Conservation (phyloP, 2,797 vertebrate species). For the Atherinosoma microstoma region DNA sequence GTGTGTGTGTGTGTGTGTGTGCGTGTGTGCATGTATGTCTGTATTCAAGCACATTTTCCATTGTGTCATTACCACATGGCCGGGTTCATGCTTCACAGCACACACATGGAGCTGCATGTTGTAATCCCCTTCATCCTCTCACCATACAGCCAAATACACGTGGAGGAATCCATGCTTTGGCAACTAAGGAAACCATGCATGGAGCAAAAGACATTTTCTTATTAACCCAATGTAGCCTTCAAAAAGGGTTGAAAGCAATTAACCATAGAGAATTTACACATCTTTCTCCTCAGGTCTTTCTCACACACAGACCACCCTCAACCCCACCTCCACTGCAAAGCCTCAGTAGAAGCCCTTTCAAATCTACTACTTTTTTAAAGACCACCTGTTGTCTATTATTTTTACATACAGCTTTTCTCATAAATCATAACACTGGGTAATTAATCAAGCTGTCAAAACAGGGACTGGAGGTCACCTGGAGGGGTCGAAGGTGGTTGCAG, state of each 20-base stretch:
- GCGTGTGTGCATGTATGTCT: slow-evolving; percentile 49
- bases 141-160: slow-evolving; percentile 62
- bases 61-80: slow-evolving; percentile 81
- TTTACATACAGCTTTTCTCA: slow-evolving; percentile 99
- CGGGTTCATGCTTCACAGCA: slow-evolving; percentile 75
- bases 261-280: slow-evolving; percentile 74
- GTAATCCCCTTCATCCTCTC: slow-evolving; percentile 80
- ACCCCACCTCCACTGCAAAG: slow-evolving; percentile 68
- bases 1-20: slow-evolving; percentile 74
- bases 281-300: slow-evolving; percentile 50
- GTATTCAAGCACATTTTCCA: slow-evolving; percentile 73
- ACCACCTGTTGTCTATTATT: slow-evolving; percentile 99
- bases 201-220: slow-evolving; percentile 76
- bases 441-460: slow-evolving; percentile 99
- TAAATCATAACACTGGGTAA: slow-evolving; percentile 99
- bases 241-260: slow-evolving; percentile 78
- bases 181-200: slow-evolving; percentile 72
- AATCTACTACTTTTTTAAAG: slow-evolving; percentile 81
- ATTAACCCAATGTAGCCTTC: slow-evolving; percentile 76
- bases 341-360: slow-evolving; percentile 68
- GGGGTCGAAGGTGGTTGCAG: slow-evolving; percentile 94
- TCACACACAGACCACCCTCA: slow-evolving; percentile 42
- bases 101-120: slow-evolving; percentile 80
- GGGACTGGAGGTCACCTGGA: slow-evolving; percentile 93
- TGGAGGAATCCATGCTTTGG: slow-evolving; percentile 65